A percentile compares a stretch with the other conserved stretches of the same genome.
Conservation (phyloP, 2,888 invertebrate species). For the Helicoverpa assulta region DNA sequence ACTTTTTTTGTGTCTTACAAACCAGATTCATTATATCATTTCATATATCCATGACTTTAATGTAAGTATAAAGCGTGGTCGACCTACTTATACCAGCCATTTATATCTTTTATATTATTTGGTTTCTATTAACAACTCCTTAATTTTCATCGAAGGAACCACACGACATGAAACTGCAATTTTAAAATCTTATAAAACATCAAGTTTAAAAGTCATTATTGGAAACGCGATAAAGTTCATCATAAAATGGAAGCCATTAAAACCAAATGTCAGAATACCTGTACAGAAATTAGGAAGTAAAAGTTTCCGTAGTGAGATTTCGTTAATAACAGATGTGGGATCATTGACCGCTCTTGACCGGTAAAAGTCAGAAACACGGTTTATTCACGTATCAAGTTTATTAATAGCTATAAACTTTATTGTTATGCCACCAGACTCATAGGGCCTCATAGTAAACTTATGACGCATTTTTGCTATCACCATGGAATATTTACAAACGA, state of each 20-base stretch:
- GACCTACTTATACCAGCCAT: too few species aligned
- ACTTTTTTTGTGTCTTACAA: neutral
- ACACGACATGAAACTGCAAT: neutral
- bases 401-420: slow-evolving; percentile 20
- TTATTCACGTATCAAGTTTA: slow-evolving; percentile 27
- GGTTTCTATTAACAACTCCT: too few species aligned
- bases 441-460: neutral
- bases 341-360: slow-evolving; percentile 55
- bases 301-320: slow-evolving; percentile 33
- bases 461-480: neutral
- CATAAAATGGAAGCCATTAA: slow-evolving; percentile 32
- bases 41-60: neutral
- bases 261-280: slow-evolving; percentile 34
- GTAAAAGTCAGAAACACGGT: slow-evolving; percentile 22
- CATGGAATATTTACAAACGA: neutral
- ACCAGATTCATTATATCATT: neutral
- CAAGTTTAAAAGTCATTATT: slow-evolving; percentile 1
- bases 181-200: slow-evolving; percentile 8
- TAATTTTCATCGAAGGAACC: too few species aligned
- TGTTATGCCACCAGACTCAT: neutral
- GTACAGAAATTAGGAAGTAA: slow-evolving; percentile 55
- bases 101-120: too few species aligned
- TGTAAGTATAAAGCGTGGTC: too few species aligned
- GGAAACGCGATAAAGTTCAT: slow-evolving; percentile 20
- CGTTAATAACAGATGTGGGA: slow-evolving; percentile 11